These are phyloP conservation scores for Bursaphelenchus mucronatus DNA, from an alignment of 1,140 invertebrate genomes.

Conservation along the genomic window DNA sequence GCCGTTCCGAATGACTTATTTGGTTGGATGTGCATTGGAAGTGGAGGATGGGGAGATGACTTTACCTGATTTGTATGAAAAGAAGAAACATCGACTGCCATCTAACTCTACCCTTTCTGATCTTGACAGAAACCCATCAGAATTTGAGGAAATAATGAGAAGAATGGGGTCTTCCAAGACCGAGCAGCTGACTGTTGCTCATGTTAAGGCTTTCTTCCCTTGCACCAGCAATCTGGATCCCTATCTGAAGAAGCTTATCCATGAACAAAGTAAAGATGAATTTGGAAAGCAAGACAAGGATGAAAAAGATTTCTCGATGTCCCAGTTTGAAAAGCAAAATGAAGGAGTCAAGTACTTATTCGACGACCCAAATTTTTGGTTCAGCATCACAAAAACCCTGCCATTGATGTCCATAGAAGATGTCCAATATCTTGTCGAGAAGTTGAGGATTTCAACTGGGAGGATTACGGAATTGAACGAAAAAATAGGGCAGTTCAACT, in stretches of 20 bases:
- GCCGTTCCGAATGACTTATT: slow-evolving; percentile 93
- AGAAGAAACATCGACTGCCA: slow-evolving; percentile 47
- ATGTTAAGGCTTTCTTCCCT: slow-evolving; percentile 51
- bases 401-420: slow-evolving; percentile 54
- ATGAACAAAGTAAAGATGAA: slow-evolving; percentile 35
- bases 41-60: slow-evolving; percentile 30
- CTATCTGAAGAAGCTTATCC: slow-evolving; percentile 53
- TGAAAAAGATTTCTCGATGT: slow-evolving; percentile 24
- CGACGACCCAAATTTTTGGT: slow-evolving; percentile 50
- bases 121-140: slow-evolving; percentile 53
- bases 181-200: slow-evolving; percentile 51
- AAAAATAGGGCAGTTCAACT: slow-evolving; percentile 41
- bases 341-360: slow-evolving; percentile 44
- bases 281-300: slow-evolving; percentile 36
- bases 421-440: slow-evolving; percentile 34
- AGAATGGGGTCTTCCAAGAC: slow-evolving; percentile 21
- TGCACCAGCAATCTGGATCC: slow-evolving; percentile 60
- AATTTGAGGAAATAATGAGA: slow-evolving; percentile 46
- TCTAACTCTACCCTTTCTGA: slow-evolving; percentile 42
- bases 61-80: slow-evolving; percentile 40
- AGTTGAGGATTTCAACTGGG: slow-evolving; percentile 43
- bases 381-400: slow-evolving; percentile 41
- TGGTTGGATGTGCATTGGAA: slow-evolving; percentile 61
- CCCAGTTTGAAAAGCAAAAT: slow-evolving; percentile 12
- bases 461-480: slow-evolving; percentile 31